Conservation (phyloP, 2,797 vertebrate genomes). For the Poecile montanus region DNA sequence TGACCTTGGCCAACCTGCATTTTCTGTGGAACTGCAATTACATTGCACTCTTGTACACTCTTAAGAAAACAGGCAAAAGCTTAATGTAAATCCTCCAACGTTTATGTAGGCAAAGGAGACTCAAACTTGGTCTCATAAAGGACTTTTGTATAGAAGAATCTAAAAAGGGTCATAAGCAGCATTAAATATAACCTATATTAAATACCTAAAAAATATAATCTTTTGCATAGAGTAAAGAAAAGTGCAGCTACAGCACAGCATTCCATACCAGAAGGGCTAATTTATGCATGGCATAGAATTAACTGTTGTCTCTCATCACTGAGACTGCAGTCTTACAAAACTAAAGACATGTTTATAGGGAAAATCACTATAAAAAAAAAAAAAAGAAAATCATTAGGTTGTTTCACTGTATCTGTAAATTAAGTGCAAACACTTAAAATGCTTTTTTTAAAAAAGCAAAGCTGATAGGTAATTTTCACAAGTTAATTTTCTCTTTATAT, state of each 20-base stretch:
- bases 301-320: not conserved
- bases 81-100: not conserved
- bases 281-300: not conserved
- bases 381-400: not conserved
- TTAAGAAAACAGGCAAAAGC: not conserved
- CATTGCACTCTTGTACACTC: not conserved
- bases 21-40: not conserved
- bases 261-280: not conserved
- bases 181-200: slow-evolving; percentile 11
- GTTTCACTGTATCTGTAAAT: not conserved
- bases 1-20: not conserved
- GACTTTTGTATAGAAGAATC: not conserved
- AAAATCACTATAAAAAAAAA: not conserved
- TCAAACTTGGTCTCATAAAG: not conserved
- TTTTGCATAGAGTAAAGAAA: slow-evolving; percentile 67
- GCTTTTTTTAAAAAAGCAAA: not conserved
- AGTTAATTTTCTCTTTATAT: not conserved
- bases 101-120: not conserved
- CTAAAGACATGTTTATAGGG: not conserved
- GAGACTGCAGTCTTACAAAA: not conserved
- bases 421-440: not conserved
- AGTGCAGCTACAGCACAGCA: slow-evolving; percentile 44
- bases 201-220: slow-evolving; percentile 35
- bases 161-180: not conserved
- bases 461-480: not conserved